Evolutionary conservation across 2,888 invertebrate species (phyloP).

Genomic region (Drosophila rubida): DNA sequence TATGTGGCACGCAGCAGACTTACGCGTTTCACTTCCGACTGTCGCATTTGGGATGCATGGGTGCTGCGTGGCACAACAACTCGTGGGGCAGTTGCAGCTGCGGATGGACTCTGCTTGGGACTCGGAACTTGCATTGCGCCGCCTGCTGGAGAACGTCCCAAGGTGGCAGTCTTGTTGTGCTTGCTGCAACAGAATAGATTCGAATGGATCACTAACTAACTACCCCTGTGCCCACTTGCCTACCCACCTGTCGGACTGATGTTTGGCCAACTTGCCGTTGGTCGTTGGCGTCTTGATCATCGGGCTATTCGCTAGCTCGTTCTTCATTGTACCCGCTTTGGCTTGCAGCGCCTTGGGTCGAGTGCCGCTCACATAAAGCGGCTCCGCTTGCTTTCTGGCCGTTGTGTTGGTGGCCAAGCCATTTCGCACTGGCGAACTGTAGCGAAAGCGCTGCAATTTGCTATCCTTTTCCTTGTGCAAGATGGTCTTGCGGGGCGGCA

Average conservation of each 20-base stretch:
- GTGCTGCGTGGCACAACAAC: constrained; percentile 57
- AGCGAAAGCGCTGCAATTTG: constrained; percentile 22
- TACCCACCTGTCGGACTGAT: background rate
- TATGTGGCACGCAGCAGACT: constrained; percentile 22
- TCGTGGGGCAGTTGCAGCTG: constrained; percentile 3
- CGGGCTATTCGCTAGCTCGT: constrained; percentile 14
- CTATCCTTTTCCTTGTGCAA: constrained; percentile 24
- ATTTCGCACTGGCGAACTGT: background rate
- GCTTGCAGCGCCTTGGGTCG: background rate
- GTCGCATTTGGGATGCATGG: constrained; percentile 69
- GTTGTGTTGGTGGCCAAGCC: background rate
- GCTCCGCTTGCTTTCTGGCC: constrained; percentile 18
- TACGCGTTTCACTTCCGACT: constrained; percentile 80
- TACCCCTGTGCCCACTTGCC: too few relatives aligned
- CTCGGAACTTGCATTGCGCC: background rate
- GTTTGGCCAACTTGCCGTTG: constrained; percentile 19
- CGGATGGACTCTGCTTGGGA: constrained; percentile 21
- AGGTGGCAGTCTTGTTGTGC: constrained; percentile 10
- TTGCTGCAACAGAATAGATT: constrained; percentile 2
- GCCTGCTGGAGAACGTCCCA: background rate
- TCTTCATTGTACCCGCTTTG: constrained; percentile 5
- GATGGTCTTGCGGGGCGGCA: background rate
- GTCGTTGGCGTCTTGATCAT: background rate
- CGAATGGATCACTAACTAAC: too few relatives aligned
- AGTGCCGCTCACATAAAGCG: background rate